These are phyloP conservation scores for Hyposoter dolosus DNA, from an alignment of 2,888 invertebrate genomes.

Conservation along the genomic window DNA sequence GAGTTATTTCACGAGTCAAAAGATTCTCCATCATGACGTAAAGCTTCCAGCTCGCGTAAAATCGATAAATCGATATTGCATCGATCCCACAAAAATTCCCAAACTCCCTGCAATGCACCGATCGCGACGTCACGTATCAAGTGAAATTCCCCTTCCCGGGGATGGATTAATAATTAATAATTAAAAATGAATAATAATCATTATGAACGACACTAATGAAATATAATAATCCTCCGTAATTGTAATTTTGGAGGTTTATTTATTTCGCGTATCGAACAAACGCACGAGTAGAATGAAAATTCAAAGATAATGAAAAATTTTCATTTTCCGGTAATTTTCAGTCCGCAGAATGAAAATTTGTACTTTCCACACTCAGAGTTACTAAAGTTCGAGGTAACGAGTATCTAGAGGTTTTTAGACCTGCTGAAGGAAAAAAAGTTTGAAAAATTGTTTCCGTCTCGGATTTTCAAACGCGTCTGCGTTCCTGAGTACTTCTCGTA, in stretches of 20 bases:
- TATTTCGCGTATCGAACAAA: too few species aligned
- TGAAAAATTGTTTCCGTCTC: constrained; percentile 63
- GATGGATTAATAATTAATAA: too few species aligned
- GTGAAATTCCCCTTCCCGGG: too few species aligned
- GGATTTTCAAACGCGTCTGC: constrained; percentile 63
- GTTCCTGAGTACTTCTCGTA: constrained; percentile 35
- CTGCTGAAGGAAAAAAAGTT: not conserved
- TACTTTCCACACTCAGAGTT: not conserved
- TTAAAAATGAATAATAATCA: too few species aligned
- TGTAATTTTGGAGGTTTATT: too few species aligned
- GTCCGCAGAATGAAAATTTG: not conserved
- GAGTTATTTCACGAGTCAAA: constrained; percentile 60
- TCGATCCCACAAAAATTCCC: constrained; percentile 38
- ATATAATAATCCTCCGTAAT: too few species aligned
- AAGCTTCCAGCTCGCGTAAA: constrained; percentile 8
- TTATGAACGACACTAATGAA: too few species aligned
- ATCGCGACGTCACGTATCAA: not conserved
- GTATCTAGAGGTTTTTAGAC: constrained; percentile 24
- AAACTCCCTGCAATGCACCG: not conserved
- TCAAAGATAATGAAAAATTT: not conserved
- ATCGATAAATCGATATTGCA: constrained; percentile 42
- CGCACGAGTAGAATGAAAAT: too few species aligned
- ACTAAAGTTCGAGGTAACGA: not conserved
- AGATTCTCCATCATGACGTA: constrained; percentile 56
- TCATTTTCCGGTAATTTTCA: not conserved